phyloP scores from a whole-genome alignment of 2,113 vertebrate species.

The Salvelinus sp. region DNA sequence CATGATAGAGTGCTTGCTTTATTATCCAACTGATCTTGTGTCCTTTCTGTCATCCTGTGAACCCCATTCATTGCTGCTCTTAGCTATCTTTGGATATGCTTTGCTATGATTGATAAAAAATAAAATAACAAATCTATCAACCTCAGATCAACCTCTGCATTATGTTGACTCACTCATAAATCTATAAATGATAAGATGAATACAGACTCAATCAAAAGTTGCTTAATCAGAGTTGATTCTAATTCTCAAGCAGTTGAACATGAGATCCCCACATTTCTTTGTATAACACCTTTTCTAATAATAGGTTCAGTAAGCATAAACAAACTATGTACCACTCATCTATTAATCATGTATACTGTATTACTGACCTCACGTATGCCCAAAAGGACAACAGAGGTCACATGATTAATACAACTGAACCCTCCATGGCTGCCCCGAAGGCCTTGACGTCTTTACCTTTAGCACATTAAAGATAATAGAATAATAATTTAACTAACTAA shows the following conservation, averaged over 20 bases:
- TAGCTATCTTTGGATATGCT: no score
- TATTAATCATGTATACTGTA: constrained; percentile 20
- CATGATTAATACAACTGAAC: constrained; percentile 43
- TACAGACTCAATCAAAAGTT: no score
- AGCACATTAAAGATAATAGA: constrained; percentile 64
- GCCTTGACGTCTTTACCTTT: constrained; percentile 41
- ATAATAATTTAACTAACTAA: constrained; percentile 71
- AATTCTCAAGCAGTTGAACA: constrained; percentile 3
- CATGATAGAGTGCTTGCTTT: no score
- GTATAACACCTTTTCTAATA: not conserved
- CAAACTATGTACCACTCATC: not conserved
- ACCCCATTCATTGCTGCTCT: no score
- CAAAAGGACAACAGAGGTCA: constrained; percentile 33
- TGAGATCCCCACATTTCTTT: constrained; percentile 9
- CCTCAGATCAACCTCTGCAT: no score
- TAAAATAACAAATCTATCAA: no score
- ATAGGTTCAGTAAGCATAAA: not conserved
- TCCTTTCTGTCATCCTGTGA: no score
- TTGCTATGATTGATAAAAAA: no score
- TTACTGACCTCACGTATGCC: not conserved
- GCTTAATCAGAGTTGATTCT: no score
- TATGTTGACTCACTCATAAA: no score
- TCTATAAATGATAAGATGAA: no score
- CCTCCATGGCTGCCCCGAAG: constrained; percentile 11
- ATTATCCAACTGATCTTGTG: no score